A percentile compares a stretch with the other conserved stretches of the same genome.
These are phyloP conservation scores for Cantharis nigra DNA, from an alignment of 2,888 invertebrate species.

Conservation along the genomic window DNA sequence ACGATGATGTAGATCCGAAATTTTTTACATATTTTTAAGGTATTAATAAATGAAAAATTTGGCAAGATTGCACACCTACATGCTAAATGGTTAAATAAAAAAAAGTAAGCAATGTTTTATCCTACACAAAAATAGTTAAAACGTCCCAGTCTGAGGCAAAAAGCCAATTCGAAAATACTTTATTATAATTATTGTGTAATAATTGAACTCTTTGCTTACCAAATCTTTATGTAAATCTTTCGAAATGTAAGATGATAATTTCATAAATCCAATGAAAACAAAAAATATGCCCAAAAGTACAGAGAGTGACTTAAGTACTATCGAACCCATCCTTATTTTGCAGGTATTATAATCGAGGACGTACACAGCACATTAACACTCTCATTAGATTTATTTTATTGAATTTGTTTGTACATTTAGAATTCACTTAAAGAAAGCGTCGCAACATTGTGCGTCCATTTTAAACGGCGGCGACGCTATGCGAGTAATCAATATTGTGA, in stretches of 20 bases:
- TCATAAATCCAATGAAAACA: conserved; percentile 91
- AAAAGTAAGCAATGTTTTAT: conserved; percentile 2
- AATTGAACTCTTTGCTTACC: conserved; percentile 64
- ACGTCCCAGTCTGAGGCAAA: conserved; percentile 48
- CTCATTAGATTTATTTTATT: conserved; percentile 17
- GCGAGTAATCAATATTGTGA: conserved; percentile 47
- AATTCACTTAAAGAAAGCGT: conserved; percentile 14
- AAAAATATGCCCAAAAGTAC: conserved; percentile 92
- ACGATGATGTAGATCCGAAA: not conserved
- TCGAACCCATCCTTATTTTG: conserved; percentile 62
- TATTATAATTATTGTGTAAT: conserved; percentile 39
- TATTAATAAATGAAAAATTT: not conserved
- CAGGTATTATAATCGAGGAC: not conserved
- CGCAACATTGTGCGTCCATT: conserved; percentile 40
- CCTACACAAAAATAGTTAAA: conserved; percentile 38
- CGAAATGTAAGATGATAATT: conserved; percentile 87
- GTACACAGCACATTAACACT: conserved; percentile 14
- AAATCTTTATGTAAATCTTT: conserved; percentile 96
- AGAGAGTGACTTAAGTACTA: conserved; percentile 89
- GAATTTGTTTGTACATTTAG: conserved; percentile 17
- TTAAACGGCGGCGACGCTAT: conserved; percentile 43
- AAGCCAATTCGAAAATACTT: conserved; percentile 50
- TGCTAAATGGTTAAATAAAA: not conserved
- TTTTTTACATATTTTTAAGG: not conserved
- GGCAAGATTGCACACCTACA: not conserved